Evolutionary conservation across 2,113 vertebrate species (phyloP).

Genomic region (Etheostoma cragini): DNA sequence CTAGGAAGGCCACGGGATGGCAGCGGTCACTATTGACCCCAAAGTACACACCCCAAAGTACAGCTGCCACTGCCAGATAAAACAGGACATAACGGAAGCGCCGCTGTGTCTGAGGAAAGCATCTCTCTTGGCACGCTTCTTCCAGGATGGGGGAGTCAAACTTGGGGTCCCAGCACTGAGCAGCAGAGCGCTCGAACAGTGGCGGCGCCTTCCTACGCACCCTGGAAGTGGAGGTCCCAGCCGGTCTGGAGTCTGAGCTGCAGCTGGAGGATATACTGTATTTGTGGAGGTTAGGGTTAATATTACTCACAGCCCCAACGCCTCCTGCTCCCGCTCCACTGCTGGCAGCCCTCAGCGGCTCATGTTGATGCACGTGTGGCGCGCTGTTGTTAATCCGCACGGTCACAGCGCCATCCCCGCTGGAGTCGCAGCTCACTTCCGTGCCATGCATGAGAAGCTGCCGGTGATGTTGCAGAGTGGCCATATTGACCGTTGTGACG

Average conservation of each 20-base stretch:
- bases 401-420: constrained; percentile 88
- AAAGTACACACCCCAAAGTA: constrained; percentile 94
- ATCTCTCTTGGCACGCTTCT: constrained; percentile 95
- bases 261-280: constrained; percentile 97
- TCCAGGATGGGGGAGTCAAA: constrained; percentile 96
- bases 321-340: constrained; percentile 38
- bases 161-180: constrained; percentile 96
- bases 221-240: constrained; percentile 75
- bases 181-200: constrained; percentile 95
- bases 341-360: constrained; percentile 47
- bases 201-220: constrained; percentile 87
- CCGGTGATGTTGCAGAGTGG: constrained; percentile 90
- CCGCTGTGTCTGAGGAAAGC: constrained; percentile 97
- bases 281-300: constrained; percentile 90
- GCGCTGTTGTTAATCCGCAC: constrained; percentile 87
- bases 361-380: constrained; percentile 72
- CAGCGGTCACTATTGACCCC: constrained; percentile 85
- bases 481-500: constrained; percentile 85
- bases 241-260: constrained; percentile 91
- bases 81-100: constrained; percentile 95
- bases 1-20: constrained; percentile 84
- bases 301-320: constrained; percentile 70
- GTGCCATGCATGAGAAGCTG: constrained; percentile 90
- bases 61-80: constrained; percentile 89
- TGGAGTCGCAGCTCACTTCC: constrained; percentile 93